Evolutionary conservation across 2,797 vertebrate species (phyloP).

Genomic region (Smutsia temminckii): DNA sequence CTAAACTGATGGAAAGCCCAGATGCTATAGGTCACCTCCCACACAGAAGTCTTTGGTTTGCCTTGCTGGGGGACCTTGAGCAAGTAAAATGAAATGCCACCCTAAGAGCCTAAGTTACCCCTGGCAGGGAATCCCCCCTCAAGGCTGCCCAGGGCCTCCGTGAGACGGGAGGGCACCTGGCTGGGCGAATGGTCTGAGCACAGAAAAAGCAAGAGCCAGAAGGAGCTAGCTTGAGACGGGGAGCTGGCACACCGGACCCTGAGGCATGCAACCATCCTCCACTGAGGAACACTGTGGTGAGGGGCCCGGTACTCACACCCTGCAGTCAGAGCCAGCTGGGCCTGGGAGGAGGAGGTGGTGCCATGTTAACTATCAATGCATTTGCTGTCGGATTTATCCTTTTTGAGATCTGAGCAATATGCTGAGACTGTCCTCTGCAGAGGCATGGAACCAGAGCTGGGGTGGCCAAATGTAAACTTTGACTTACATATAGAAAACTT

Average conservation of each 20-base stretch:
- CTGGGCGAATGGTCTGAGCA: background rate
- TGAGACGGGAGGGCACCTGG: background rate
- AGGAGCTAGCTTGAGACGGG: background rate
- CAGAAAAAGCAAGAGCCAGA: background rate
- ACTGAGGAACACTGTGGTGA: background rate
- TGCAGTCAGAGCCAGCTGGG: background rate
- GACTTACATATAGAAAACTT: background rate
- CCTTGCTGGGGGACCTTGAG: background rate
- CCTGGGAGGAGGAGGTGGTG: background rate
- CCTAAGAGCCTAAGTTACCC: background rate
- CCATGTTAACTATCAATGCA: background rate
- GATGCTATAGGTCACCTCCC: background rate
- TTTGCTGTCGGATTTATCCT: background rate
- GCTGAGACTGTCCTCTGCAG: background rate
- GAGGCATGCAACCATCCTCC: background rate
- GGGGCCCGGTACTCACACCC: background rate
- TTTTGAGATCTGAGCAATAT: background rate
- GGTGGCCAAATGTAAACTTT: background rate
- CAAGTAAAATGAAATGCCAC: background rate
- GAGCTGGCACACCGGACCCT: background rate
- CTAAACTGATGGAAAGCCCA: background rate
- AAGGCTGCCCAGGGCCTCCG: background rate
- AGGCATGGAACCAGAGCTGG: background rate
- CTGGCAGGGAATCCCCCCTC: background rate
- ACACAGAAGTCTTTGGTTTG: background rate